Base-by-base conservation (phyloP, 2,113 vertebrate genomes). In the Cichladusa arquata region DNA sequence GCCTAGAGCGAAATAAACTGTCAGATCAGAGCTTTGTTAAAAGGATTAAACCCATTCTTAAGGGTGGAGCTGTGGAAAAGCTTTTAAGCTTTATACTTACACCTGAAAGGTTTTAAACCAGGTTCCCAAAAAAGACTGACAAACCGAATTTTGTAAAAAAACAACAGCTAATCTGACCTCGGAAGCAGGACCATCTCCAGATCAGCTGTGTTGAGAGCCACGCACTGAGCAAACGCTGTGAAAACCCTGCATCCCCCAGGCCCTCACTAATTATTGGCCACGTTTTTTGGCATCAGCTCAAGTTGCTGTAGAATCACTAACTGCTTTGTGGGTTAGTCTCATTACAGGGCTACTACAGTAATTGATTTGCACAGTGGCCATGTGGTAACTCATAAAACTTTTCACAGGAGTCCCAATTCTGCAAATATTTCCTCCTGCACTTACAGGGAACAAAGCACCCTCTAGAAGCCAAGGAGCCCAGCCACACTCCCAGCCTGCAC, bases 11-110 rank as follows among this genome's bases (percentile, higher is more conserved):
- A 97, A 97, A 97, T 97, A 97, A 96, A 97, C 97, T 96, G 97
- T 97, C 95, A 97, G 95, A 97, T 97, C 96, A 95, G 94, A 94
- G 97, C 92, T 96, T 95, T 95, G 93, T 97, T 97, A 95, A 97
- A 97, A 96, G 95, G 94, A 97, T 97, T 97, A 97, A 97, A 93
- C 90, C 90, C 94, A 60, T 96, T 97, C 96, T 93, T 91, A 91
- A 96, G 91, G 95, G 95, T 93, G 88, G 94, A 95, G 93, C 80
- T 78, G 96, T 90, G 38, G 95, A 94, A 95, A 97, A 95, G 93
- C 96, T 96, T 96, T 95, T 97, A 97, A 97, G 94, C 94, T 93
- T 92, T 77, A 51, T 88, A 86, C 90, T 94, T 95, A 93, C 86
- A 96, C 94, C 95, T 95, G 95, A 90, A 96, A 97, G 93, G 86